Base-by-base conservation (phyloP, 2,797 vertebrate genomes). In the Buceros bicornis region DNA sequence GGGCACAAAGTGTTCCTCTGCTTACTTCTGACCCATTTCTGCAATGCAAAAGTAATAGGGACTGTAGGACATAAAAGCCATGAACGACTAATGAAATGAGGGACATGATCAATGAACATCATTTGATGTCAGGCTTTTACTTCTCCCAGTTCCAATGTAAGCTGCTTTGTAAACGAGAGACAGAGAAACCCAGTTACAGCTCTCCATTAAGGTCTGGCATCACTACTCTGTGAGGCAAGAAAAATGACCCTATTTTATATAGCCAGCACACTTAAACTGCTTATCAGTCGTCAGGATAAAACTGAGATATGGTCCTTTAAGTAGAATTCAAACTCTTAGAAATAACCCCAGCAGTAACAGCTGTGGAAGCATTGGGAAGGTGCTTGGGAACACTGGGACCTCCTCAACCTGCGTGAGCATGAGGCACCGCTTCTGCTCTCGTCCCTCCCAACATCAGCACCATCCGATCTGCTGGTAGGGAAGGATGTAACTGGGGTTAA, bases 401-500 rank as follows among this genome's bases (percentile, higher is more conserved):
- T 17, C 14, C 74, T 37, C 40, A 22, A 9, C 26, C n/a, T 1
- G 0, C 0, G 5, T 13, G 24, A 22, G 43, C 40, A 1, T 0
- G 1, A 29, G 74, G 6, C 51, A 61, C 24, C 14, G 0, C 6
- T 13, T 40, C 60, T 54, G 80, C 18, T 12, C 40, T 48, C 9
- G 3, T 18, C 15, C 9, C 8, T 11, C 54, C n/a, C 1, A 0
- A 5, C 47, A 50, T 5, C 37, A 11, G 13, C 47, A 12, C 25
- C 2, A 3, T n/a, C 21, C 2, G 0, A 7, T 16, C 16, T 4
- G 0, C n/a, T 0, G 1, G 8, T 53, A 37, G 25, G 14, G 26
- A 19, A n/a, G 21, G 57, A 11, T 3, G 1, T 5, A 31, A 7
- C 13, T 1, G 12, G 16, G 19, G 5, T 4, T 3, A 3, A 12